These are phyloP conservation scores for Aelia acuminata DNA, from an alignment of 2,888 invertebrate genomes.

Conservation along the genomic window DNA sequence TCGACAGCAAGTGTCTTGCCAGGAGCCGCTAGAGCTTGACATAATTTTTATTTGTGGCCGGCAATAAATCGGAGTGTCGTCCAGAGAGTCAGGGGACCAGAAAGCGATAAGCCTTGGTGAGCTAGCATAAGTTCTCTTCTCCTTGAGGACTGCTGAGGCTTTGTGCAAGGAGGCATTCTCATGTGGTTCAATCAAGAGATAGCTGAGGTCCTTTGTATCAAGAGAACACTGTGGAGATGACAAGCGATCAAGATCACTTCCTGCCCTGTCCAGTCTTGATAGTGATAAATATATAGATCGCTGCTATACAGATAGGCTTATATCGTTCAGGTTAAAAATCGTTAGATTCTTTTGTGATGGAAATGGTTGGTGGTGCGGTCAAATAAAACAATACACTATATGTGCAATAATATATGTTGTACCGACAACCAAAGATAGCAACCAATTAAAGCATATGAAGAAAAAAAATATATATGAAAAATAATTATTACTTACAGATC, in stretches of 20 bases:
- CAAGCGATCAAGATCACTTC: background rate
- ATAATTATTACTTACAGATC: too few relatives aligned
- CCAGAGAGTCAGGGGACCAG: background rate
- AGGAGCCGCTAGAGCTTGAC: background rate
- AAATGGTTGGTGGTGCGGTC: too few relatives aligned
- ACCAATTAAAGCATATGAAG: too few relatives aligned
- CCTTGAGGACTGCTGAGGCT: background rate
- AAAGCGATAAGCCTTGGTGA: conserved; percentile 16
- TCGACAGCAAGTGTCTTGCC: background rate
- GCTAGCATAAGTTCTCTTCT: background rate
- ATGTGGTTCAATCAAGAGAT: background rate
- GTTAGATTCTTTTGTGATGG: too few relatives aligned
- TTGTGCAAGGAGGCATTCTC: background rate
- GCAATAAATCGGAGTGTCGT: background rate
- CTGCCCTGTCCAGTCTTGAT: background rate
- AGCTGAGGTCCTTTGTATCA: background rate
- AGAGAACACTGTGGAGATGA: background rate
- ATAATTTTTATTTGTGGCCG: background rate
- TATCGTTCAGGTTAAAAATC: too few relatives aligned
- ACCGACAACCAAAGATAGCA: too few relatives aligned
- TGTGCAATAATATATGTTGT: too few relatives aligned
- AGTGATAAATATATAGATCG: too few relatives aligned
- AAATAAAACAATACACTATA: too few relatives aligned
- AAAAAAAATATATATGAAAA: too few relatives aligned
- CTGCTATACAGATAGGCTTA: too few relatives aligned